Conservation (phyloP, 2,113 vertebrate genomes). For the Periophthalmus modestus region DNA sequence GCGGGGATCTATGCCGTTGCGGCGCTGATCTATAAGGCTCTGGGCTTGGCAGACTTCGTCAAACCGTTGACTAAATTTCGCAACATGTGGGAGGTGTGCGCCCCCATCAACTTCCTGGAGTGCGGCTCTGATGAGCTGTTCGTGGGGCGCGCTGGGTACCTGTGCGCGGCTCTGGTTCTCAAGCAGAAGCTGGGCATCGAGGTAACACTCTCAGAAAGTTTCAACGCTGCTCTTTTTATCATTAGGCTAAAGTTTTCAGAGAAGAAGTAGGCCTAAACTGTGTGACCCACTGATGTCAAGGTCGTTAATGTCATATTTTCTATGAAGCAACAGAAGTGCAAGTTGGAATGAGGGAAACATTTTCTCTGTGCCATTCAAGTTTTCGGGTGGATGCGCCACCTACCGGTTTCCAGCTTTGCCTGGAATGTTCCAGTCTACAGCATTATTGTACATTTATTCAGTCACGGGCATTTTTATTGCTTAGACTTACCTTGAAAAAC, state of each 20-base stretch:
- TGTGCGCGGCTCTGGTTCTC: slow-evolving; percentile 86
- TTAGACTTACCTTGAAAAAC: no score
- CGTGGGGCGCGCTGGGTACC: slow-evolving; percentile 86
- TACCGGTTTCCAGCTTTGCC: not conserved
- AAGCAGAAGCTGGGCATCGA: slow-evolving; percentile 87
- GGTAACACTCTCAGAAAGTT: slow-evolving; percentile 70
- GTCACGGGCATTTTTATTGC: no score
- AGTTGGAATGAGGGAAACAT: not conserved
- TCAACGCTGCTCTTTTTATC: not conserved
- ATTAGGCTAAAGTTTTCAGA: not conserved
- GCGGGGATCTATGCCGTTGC: slow-evolving; percentile 86
- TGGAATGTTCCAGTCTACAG: not conserved
- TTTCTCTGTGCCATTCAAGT: not conserved
- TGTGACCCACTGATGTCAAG: not conserved
- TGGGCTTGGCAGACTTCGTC: slow-evolving; percentile 80
- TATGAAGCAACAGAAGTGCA: no score
- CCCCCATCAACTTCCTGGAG: slow-evolving; percentile 84
- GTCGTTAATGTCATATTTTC: not conserved
- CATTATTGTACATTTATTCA: no score
- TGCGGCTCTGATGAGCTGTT: slow-evolving; percentile 91
- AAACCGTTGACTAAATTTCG: slow-evolving; percentile 83
- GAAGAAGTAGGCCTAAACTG: not conserved
- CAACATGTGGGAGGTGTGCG: slow-evolving; percentile 82
- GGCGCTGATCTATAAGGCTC: slow-evolving; percentile 82
- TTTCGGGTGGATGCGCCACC: not conserved